Base-by-base conservation (phyloP, 2,113 vertebrate genomes). In the Acanthochromis polyacanthus region DNA sequence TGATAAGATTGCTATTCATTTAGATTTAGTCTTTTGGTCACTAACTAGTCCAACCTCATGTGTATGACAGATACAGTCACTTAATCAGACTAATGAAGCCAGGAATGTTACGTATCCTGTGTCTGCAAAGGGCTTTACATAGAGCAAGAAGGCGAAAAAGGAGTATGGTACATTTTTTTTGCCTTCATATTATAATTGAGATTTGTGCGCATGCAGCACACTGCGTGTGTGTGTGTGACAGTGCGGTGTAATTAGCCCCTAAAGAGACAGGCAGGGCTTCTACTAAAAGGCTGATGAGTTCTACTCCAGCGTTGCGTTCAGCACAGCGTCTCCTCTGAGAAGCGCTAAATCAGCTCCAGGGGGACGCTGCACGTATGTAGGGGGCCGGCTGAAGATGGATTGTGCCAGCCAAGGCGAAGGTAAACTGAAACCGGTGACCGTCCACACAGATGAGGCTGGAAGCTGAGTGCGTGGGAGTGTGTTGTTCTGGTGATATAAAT, bases 271-370 rank as follows among this genome's bases (percentile, higher is more conserved):
- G 46, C 59, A 60, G 83, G 45, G 67, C 30, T 75, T 45, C 51
- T 59, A 48, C 55, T 60, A 73, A 58, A 61, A 23, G 71, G 74
- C 48, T 71, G 69, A 63, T 71, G 82, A 85, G 82, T 48, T 86
- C 71, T 67, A 51, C 80, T 85, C 65, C 72, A 36, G 79, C 51
- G 52, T 81, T 67, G 75, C 48, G 59, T 55, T 85, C 72, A 68
- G 75, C 79, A 70, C 80, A 75, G 59, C 68, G 10, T 77, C 73
- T 86, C 81, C 78, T 88, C 77, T 66, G 70, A 90, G 85, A 92
- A 91, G 84, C 87, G 88, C 88, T 79, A 63, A 58, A 78, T 93
- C 91, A 93, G 92, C 88, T 88, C 89, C 78, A 4, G 9, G 70
- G 87, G 91, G 89, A 87, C 75, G 59, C 51, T 45, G 70, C 57